Percentiles rank a stretch among this genome's conserved stretches.
Conservation (phyloP, 2,113 vertebrate genomes). For the Engystomops pustulosus region DNA sequence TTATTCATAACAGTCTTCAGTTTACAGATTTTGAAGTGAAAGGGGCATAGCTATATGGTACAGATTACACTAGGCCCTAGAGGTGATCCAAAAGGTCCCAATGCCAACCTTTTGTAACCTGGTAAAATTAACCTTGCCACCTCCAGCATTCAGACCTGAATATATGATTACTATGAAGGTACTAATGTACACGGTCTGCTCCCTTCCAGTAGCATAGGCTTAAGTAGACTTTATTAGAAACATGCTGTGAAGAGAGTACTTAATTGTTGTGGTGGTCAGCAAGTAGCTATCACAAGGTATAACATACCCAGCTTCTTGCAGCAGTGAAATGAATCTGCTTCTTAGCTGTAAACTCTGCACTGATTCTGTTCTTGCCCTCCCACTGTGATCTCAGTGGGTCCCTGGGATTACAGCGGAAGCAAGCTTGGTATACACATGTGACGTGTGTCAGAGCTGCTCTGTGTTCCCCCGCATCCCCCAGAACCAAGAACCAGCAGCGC, state of each 20-base stretch:
- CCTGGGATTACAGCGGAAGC: conserved; percentile 43
- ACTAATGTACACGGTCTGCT: background rate
- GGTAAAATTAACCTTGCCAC: background rate
- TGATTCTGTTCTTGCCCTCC: conserved; percentile 7
- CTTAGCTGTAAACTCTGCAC: conserved; percentile 19
- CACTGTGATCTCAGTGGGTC: conserved; percentile 27
- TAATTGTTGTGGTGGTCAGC: background rate
- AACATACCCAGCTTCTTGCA: background rate
- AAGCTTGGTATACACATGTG: conserved; percentile 46
- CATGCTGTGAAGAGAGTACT: background rate
- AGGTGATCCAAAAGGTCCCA: too few relatives aligned
- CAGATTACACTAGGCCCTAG: too few relatives aligned
- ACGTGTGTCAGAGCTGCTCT: conserved; percentile 49
- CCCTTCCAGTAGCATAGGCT: background rate
- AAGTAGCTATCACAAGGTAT: background rate
- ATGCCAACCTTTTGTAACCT: too few relatives aligned
- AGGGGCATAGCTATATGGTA: too few relatives aligned
- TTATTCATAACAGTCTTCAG: too few relatives aligned
- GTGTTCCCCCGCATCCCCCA: conserved; percentile 57
- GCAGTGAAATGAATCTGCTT: conserved; percentile 23
- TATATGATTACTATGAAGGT: background rate
- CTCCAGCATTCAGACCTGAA: background rate
- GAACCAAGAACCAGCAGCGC: conserved; percentile 42
- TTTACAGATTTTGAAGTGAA: too few relatives aligned
- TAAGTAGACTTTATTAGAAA: background rate